Conservation (phyloP, 1,140 invertebrate genomes). For the Papilio polyxenes region DNA sequence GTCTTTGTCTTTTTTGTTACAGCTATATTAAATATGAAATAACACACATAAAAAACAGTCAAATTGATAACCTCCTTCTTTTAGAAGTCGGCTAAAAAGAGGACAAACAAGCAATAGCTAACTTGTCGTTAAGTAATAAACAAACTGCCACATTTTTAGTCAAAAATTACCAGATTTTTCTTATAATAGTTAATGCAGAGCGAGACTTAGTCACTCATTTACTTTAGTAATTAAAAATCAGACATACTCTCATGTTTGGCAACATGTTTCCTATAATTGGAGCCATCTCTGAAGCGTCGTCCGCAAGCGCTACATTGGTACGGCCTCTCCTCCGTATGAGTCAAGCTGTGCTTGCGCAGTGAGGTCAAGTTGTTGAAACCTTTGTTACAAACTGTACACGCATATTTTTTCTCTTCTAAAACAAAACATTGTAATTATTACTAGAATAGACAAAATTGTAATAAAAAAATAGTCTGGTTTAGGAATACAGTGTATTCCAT, state of each 20-base stretch:
- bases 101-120: too few species aligned
- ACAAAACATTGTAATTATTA: constrained; percentile 29
- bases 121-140: too few species aligned
- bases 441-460: background rate
- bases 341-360: constrained; percentile 63
- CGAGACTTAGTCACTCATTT: background rate
- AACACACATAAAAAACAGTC: too few species aligned
- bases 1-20: too few species aligned
- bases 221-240: background rate
- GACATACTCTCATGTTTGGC: constrained; percentile 55
- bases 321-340: constrained; percentile 66
- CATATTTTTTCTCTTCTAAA: constrained; percentile 81
- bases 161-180: too few species aligned
- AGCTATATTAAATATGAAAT: too few species aligned
- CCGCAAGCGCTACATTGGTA: constrained; percentile 80
- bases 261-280: constrained; percentile 69
- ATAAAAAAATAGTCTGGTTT: too few species aligned
- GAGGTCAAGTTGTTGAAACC: constrained; percentile 77
- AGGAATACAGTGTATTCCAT: too few species aligned
- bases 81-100: too few species aligned
- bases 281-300: constrained; percentile 77
- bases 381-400: constrained; percentile 81
- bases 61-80: too few species aligned
- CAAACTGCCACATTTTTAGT: too few species aligned
- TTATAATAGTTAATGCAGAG: too few species aligned